Conservation (phyloP, 1,140 invertebrate species). For the Anthonomus grandis region DNA sequence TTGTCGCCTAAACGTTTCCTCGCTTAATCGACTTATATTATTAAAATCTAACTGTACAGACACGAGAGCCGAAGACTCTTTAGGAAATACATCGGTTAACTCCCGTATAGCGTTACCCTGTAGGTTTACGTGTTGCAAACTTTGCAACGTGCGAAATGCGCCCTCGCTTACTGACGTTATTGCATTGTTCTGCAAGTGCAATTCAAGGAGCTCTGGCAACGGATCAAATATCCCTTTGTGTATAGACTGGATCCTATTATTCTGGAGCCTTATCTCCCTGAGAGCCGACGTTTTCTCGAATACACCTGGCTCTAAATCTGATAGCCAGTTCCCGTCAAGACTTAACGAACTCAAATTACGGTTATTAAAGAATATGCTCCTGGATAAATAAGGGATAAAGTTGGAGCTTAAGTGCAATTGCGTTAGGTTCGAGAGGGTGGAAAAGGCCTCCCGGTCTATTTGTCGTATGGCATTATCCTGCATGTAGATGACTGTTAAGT, state of each 20-base stretch:
- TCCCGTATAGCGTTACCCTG: slow-evolving; percentile 75
- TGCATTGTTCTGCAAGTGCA: slow-evolving; percentile 84
- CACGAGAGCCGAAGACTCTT: slow-evolving; percentile 69
- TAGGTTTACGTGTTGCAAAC: slow-evolving; percentile 84
- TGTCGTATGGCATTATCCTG: slow-evolving; percentile 81
- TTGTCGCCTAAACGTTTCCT: slow-evolving; percentile 73
- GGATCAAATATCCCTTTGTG: slow-evolving; percentile 76
- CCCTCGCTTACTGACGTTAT: slow-evolving; percentile 79
- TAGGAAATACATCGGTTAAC: slow-evolving; percentile 78
- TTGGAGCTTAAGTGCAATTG: slow-evolving; percentile 85
- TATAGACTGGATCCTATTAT: slow-evolving; percentile 75
- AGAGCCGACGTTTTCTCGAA: slow-evolving; percentile 72
- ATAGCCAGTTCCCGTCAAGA: slow-evolving; percentile 86
- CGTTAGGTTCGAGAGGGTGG: slow-evolving; percentile 68
- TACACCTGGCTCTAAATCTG: slow-evolving; percentile 72
- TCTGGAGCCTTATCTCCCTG: slow-evolving; percentile 80
- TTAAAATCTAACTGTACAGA: slow-evolving; percentile 86
- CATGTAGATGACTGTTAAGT: slow-evolving; percentile 78
- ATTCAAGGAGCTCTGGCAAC: slow-evolving; percentile 72
- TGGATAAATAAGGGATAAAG: slow-evolving; percentile 73
- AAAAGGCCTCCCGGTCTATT: slow-evolving; percentile 71
- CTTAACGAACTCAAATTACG: slow-evolving; percentile 77
- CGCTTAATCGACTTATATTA: slow-evolving; percentile 70
- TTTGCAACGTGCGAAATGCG: slow-evolving; percentile 75
- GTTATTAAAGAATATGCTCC: slow-evolving; percentile 70